Conservation (phyloP, 1,140 invertebrate species). For the Cyphomyrmex costatus region DNA sequence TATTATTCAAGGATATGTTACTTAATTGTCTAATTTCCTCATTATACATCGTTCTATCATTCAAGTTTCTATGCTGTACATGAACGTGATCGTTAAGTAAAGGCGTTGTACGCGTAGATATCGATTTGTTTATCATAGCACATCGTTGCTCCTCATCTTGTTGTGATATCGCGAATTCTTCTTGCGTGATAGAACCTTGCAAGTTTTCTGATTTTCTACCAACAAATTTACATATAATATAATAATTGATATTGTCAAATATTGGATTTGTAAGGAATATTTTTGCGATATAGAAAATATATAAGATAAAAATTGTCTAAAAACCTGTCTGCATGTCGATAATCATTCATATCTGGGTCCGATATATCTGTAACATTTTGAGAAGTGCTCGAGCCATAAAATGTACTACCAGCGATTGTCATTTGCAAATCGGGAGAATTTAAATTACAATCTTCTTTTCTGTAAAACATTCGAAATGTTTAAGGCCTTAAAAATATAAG, state of each 20-base stretch:
- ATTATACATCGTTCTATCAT: slow-evolving; percentile 55
- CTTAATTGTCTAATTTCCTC: slow-evolving; percentile 43
- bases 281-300: background rate
- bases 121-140: slow-evolving; percentile 59
- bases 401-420: slow-evolving; percentile 82
- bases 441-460: slow-evolving; percentile 76
- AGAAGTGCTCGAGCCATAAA: slow-evolving; percentile 81
- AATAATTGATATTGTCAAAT: background rate
- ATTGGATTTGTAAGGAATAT: background rate
- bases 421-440: slow-evolving; percentile 81
- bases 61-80: slow-evolving; percentile 77
- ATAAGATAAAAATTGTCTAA: slow-evolving; percentile 37
- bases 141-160: slow-evolving; percentile 89
- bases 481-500: background rate
- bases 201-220: slow-evolving; percentile 81
- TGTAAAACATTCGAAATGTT: slow-evolving; percentile 49
- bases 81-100: slow-evolving; percentile 80
- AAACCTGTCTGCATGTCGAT: slow-evolving; percentile 81
- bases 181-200: slow-evolving; percentile 89
- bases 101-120: slow-evolving; percentile 72
- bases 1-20: slow-evolving; percentile 65
- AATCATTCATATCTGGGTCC: slow-evolving; percentile 81
- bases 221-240: slow-evolving; percentile 41
- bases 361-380: slow-evolving; percentile 80
- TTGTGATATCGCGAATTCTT: slow-evolving; percentile 92